Base-by-base conservation (phyloP, 2,888 invertebrate species). In the Dinocampus coccinellae region DNA sequence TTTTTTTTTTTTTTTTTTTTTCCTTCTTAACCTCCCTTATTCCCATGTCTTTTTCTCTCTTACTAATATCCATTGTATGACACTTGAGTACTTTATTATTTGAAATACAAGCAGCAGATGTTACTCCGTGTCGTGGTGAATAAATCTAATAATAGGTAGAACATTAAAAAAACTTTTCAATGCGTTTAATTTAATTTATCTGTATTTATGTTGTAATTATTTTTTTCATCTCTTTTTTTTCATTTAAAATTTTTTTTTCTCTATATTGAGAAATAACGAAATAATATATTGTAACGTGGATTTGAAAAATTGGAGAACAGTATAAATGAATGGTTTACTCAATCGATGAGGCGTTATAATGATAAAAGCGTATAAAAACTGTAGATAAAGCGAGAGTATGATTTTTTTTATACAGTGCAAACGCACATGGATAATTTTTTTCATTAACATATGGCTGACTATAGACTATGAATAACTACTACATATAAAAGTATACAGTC, bases 381-480 rank as follows among this genome's bases (percentile, higher is more conserved):
- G 29, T 7, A 29, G 29, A 3, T 29, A 7, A 4, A 7, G 29
- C 29, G n/a, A 29, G 29, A 29, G 13, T 3, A 20, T 20, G 7
- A n/a, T 16, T 34, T 16, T 13, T 60, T 7, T 42, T 62, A 26
- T 26, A 62, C 42, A 62, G 20, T 62, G 42, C 62, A 42, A 39
- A 39, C 55, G 29, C 57, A 57, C 4, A 57, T 26, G 2, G 42
- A 62, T 26, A 36, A 13, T 16, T 34, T 60, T 16, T 34, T 20
- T 10, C 57, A 16, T 26, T 20, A 4, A 29, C n/a, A n/a, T 60
- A n/a, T 6, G 60, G 20, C 42, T 42, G 62, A 42, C 62, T 62
- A 62, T 62, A 62, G 24, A 39, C 62, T 62, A 13, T 9, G 39
- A 24, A 24, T 42, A 26, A 62, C 62, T 62, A 62, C 62, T 62